Conservation (phyloP, 2,797 vertebrate genomes). For the Okamejei kenojei region DNA sequence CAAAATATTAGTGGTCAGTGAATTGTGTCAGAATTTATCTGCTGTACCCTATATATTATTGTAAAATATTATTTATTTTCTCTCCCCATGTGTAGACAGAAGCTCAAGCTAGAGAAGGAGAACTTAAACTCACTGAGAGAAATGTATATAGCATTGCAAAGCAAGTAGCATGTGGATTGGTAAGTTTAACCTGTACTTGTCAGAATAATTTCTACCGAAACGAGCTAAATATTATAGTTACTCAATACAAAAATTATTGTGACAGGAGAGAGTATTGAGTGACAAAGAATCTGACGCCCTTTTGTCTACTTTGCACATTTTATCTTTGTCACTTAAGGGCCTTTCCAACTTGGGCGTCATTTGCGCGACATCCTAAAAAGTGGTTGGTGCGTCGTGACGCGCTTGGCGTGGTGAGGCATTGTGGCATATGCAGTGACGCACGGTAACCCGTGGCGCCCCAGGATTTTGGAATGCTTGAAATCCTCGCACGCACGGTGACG, state of each 20-base stretch:
- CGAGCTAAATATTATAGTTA: background rate
- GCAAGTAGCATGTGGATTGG: constrained; percentile 42
- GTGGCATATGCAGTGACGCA: too few species aligned
- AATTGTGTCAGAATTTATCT: background rate
- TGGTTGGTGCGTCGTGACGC: too few species aligned
- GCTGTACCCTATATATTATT: background rate
- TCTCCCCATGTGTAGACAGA: background rate
- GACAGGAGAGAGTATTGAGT: background rate
- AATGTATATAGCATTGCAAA: constrained; percentile 38
- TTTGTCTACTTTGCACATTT: too few species aligned
- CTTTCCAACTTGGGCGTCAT: too few species aligned
- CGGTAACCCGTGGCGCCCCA: too few species aligned
- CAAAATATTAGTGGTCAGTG: too few species aligned
- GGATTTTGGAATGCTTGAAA: too few species aligned
- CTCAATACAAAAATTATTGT: background rate
- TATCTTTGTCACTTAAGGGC: too few species aligned
- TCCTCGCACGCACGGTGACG: too few species aligned
- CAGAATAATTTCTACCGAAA: background rate
- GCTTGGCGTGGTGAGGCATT: too few species aligned
- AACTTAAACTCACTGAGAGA: constrained; percentile 38
- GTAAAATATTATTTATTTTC: background rate
- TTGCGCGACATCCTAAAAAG: too few species aligned
- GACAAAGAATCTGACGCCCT: too few species aligned
- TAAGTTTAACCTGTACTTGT: constrained; percentile 17
- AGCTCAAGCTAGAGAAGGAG: background rate